Conservation (phyloP, 2,888 invertebrate species). For the Lamellibrachia columna region DNA sequence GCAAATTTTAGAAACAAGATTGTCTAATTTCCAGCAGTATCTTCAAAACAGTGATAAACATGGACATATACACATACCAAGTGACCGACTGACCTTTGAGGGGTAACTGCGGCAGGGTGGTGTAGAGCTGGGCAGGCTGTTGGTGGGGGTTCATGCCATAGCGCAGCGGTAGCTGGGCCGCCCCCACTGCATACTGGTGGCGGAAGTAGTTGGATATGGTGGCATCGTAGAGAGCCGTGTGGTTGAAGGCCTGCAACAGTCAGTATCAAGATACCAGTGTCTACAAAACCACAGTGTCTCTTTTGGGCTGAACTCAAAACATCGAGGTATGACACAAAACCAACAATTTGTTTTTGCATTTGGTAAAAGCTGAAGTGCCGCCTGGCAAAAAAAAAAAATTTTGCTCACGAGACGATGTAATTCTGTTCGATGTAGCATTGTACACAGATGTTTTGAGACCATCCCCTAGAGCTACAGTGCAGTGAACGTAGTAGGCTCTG, state of each 20-base stretch:
- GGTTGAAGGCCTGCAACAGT: conserved; percentile 86
- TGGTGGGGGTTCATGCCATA: conserved; percentile 99
- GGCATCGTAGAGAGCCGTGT: conserved; percentile 92
- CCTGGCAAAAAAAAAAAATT: too few species aligned
- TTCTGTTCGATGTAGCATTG: too few species aligned
- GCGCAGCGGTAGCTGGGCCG: conserved; percentile 83
- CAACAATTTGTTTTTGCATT: too few species aligned
- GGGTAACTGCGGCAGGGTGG: conserved; percentile 81
- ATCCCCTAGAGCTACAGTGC: neutral
- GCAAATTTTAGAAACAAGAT: neutral
- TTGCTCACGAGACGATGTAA: too few species aligned
- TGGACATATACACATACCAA: conserved; percentile 24
- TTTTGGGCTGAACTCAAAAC: too few species aligned
- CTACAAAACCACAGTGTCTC: too few species aligned
- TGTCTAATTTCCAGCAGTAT: too few species aligned
- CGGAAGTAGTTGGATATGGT: conserved; percentile 96
- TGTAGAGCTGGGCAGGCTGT: conserved; percentile 92
- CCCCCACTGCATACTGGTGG: conserved; percentile 82
- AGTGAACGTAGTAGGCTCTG: neutral
- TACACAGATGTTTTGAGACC: too few species aligned
- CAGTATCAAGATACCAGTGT: neutral
- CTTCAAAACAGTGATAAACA: neutral
- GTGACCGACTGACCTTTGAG: conserved; percentile 70
- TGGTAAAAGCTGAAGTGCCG: too few species aligned
- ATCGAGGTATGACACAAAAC: too few species aligned